Evolutionary conservation across 2,113 vertebrate genomes (phyloP).

Genomic region (Nematolebias whitei): DNA sequence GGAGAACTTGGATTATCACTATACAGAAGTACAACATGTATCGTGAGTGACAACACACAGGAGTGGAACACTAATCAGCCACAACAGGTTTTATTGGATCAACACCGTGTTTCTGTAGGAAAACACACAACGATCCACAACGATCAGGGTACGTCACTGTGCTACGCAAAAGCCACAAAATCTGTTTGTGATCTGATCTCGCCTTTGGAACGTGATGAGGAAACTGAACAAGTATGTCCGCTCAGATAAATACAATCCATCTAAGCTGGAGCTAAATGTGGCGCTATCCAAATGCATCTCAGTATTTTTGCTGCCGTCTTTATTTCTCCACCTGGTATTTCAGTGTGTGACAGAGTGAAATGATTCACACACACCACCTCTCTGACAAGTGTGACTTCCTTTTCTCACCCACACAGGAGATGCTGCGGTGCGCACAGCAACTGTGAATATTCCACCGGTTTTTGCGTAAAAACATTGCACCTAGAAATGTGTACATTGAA

Average conservation of each 20-base stretch:
- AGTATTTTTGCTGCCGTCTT: conserved; percentile 44
- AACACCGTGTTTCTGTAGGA: conserved; percentile 8
- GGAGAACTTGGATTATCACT: conserved; percentile 41
- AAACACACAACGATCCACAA: conserved; percentile 7
- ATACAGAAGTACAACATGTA: conserved; percentile 38
- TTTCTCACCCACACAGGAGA: conserved; percentile 65
- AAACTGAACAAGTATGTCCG: not conserved
- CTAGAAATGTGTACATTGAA: conserved; percentile 12
- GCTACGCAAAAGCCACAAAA: not conserved
- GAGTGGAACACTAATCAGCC: conserved; percentile 25
- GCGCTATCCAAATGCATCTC: conserved; percentile 18
- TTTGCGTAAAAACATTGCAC: conserved; percentile 29
- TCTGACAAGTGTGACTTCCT: conserved; percentile 72
- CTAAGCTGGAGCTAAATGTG: conserved; percentile 20
- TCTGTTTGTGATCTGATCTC: not conserved
- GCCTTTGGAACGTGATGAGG: not conserved
- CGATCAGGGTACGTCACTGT: conserved; percentile 4
- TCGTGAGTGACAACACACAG: conserved; percentile 31
- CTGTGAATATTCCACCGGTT: conserved; percentile 48
- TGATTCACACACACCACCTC: conserved; percentile 69
- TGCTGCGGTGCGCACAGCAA: conserved; percentile 41
- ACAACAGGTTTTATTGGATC: conserved; percentile 24
- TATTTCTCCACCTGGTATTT: conserved; percentile 67
- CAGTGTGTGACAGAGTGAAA: conserved; percentile 51
- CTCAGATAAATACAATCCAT: not conserved